These are phyloP conservation scores for Pao palembangensis DNA, from an alignment of 2,113 vertebrate species.

Conservation along the genomic window DNA sequence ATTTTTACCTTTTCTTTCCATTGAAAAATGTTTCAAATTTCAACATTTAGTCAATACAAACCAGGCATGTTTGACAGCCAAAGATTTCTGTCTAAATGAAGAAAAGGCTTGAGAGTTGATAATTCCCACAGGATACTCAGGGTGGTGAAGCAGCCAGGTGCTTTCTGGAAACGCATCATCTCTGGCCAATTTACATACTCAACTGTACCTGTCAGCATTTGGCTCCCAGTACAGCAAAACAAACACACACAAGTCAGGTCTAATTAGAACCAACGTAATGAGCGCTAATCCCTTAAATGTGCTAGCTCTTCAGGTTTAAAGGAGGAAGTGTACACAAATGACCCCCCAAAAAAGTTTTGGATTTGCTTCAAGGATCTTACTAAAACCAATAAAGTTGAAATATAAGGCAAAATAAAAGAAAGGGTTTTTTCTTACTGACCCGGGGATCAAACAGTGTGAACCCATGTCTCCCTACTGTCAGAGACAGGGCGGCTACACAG, in stretches of 20 bases:
- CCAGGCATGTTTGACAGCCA: background rate
- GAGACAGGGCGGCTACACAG: conserved; percentile 3
- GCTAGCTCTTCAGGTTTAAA: conserved; percentile 31
- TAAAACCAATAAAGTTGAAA: no score
- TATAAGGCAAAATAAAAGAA: conserved; percentile 23
- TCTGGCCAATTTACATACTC: conserved; percentile 17
- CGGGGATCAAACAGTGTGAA: conserved; percentile 36
- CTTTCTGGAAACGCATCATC: conserved; percentile 1
- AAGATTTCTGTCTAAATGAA: background rate
- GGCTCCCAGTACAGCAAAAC: conserved; percentile 11
- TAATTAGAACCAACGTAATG: conserved; percentile 43
- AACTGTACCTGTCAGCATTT: conserved; percentile 24
- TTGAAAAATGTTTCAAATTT: no score
- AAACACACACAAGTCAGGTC: background rate
- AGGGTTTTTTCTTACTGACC: conserved; percentile 21
- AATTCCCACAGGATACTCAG: background rate
- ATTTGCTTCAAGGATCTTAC: no score
- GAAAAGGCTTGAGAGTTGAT: background rate
- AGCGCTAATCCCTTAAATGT: conserved; percentile 29
- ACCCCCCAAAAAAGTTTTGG: no score
- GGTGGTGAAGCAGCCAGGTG: background rate
- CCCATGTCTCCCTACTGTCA: conserved; percentile 22
- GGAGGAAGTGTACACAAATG: background rate
- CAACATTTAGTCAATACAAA: no score
- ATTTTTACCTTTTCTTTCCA: no score